These are phyloP conservation scores for Arctopsyche grandis DNA, from an alignment of 1,140 invertebrate genomes.

Conservation along the genomic window DNA sequence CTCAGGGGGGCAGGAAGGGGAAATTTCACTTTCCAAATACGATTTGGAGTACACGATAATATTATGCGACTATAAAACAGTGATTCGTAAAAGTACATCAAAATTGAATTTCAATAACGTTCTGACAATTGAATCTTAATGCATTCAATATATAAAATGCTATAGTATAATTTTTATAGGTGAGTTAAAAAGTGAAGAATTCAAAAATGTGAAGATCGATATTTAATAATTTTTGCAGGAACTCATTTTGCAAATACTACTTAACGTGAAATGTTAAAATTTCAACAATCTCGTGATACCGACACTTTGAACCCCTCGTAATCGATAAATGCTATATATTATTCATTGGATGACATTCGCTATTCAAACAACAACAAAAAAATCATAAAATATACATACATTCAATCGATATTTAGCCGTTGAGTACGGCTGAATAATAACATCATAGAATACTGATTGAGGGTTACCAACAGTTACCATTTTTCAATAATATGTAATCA, in stretches of 20 bases:
- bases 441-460: no score
- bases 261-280: not conserved
- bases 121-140: not conserved
- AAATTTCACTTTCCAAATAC: constrained; percentile 13
- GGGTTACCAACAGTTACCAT: no score
- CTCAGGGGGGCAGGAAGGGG: not conserved
- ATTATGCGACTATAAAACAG: not conserved
- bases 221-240: constrained; percentile 15
- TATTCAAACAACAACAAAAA: no score
- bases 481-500: no score
- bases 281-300: not conserved
- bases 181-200: constrained; percentile 10
- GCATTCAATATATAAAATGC: not conserved
- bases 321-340: no score
- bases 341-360: no score
- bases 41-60: not conserved
- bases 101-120: constrained; percentile 26
- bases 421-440: no score
- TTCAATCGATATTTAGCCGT: no score
- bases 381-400: no score
- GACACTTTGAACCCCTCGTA: no score
- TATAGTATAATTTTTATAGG: constrained; percentile 1
- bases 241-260: constrained; percentile 25
- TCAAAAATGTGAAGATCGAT: constrained; percentile 18
- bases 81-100: constrained; percentile 12